Conservation (phyloP, 2,797 vertebrate species). For the Poeciliopsis infans region DNA sequence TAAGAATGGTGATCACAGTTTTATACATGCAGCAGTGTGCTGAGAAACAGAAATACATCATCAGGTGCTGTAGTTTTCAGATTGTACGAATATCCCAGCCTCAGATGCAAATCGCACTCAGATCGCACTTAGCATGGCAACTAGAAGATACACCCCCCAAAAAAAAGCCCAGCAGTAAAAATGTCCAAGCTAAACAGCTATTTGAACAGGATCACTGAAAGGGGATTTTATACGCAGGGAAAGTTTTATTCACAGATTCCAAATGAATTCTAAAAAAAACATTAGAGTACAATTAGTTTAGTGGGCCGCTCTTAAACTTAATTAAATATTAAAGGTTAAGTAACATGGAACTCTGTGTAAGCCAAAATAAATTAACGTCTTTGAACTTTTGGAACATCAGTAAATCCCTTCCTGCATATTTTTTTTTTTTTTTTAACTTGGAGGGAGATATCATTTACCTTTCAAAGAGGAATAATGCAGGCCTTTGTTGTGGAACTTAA, state of each 20-base stretch:
- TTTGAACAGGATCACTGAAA: conserved; percentile 56
- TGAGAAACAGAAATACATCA: conserved; percentile 43
- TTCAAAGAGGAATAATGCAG: conserved; percentile 61
- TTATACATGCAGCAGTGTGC: conserved; percentile 27
- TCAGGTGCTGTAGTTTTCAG: conserved; percentile 45
- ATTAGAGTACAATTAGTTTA: conserved; percentile 63
- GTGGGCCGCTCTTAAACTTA: conserved; percentile 61
- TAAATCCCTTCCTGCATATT: conserved; percentile 45
- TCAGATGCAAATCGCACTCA: conserved; percentile 72
- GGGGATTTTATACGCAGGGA: conserved; percentile 65
- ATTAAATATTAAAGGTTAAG: conserved; percentile 59
- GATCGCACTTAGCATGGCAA: conserved; percentile 29
- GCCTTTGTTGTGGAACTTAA: conserved; percentile 63
- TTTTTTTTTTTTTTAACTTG: conserved; percentile 11
- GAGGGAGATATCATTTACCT: conserved; percentile 62
- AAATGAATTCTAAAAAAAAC: conserved; percentile 60
- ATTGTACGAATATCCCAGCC: conserved; percentile 67
- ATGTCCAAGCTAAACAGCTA: conserved; percentile 75
- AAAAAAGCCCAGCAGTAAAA: conserved; percentile 36
- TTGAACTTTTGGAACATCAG: conserved; percentile 49
- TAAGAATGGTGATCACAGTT: conserved; percentile 23
- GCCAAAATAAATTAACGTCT: conserved; percentile 64
- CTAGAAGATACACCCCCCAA: conserved; percentile 44
- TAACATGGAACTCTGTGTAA: conserved; percentile 52
- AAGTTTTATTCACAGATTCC: conserved; percentile 72